phyloP scores from a whole-genome alignment of 1,140 invertebrate genomes.

The Listronotus oregonensis region DNA sequence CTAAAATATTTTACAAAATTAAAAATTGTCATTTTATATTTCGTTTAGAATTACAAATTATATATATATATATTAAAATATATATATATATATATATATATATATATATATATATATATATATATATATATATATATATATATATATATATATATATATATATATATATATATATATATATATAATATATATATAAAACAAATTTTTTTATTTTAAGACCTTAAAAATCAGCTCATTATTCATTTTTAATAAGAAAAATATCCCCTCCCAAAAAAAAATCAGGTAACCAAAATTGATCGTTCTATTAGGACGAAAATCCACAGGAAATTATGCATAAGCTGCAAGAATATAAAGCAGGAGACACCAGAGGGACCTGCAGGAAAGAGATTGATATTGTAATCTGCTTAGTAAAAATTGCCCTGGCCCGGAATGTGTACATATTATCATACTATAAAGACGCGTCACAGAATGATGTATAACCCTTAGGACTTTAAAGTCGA shows the following conservation, averaged over 20 bases:
- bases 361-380: conserved; percentile 39
- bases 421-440: conserved; percentile 53
- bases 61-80: too few relatives aligned
- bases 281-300: conserved; percentile 28
- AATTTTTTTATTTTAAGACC: too few relatives aligned
- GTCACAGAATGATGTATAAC: conserved; percentile 55
- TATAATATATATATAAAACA: too few relatives aligned
- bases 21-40: too few relatives aligned
- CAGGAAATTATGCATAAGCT: conserved; percentile 43
- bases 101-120: too few relatives aligned
- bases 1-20: too few relatives aligned
- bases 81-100: too few relatives aligned
- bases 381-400: conserved; percentile 56
- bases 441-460: conserved; percentile 56
- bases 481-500: conserved; percentile 48
- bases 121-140: too few relatives aligned
- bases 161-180: too few relatives aligned
- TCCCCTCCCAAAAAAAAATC: background rate
- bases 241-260: background rate
- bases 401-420: conserved; percentile 55
- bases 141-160: too few relatives aligned
- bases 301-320: conserved; percentile 19
- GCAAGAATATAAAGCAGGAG: conserved; percentile 46
- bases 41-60: too few relatives aligned
- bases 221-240: background rate